Evolutionary conservation across 2,888 invertebrate genomes (phyloP).

Genomic region (Drosophila fungiperda): DNA sequence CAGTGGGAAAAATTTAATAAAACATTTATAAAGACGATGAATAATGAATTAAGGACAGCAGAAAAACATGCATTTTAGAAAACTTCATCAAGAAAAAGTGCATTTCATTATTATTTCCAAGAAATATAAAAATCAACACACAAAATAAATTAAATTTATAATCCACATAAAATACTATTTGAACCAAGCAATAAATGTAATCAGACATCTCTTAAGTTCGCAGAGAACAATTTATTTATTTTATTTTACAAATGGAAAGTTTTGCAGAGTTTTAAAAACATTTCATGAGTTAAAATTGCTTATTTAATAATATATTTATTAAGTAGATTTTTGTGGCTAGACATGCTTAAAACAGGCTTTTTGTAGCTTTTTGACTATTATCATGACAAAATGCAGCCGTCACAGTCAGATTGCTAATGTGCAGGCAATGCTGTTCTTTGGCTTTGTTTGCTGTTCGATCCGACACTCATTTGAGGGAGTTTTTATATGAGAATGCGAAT

Average conservation of each 20-base stretch:
- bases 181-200: neutral
- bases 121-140: too few relatives aligned
- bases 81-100: neutral
- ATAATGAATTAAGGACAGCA: neutral
- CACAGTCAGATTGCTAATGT: constrained; percentile 39
- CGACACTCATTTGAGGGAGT: constrained; percentile 1
- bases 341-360: neutral
- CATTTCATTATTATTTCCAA: neutral
- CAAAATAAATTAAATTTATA: neutral
- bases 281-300: neutral
- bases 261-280: neutral
- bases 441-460: constrained; percentile 29
- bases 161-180: neutral
- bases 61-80: neutral
- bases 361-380: constrained; percentile 11
- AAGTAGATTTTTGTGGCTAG: constrained; percentile 1
- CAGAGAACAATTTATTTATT: neutral
- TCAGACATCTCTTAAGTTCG: neutral
- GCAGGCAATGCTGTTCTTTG: neutral
- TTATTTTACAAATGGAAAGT: neutral
- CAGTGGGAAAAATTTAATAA: neutral
- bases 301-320: neutral
- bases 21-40: constrained; percentile 1
- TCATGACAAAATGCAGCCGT: constrained; percentile 24
- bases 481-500: neutral